A percentile compares a stretch with the other conserved stretches of the same genome.
Evolutionary conservation across 2,888 invertebrate species (phyloP).

Genomic region (Rosalia funebris): DNA sequence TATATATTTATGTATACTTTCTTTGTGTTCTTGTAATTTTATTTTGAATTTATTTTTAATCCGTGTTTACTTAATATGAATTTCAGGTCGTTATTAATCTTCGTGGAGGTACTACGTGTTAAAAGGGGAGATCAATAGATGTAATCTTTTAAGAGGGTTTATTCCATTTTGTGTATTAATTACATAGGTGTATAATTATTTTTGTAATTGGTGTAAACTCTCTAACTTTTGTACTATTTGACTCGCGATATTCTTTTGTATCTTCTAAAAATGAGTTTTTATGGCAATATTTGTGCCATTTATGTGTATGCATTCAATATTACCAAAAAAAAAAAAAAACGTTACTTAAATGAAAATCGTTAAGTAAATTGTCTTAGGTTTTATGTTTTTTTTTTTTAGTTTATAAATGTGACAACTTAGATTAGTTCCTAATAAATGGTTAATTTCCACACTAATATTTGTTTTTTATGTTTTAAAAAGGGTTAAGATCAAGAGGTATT

Average conservation of each 20-base stretch:
- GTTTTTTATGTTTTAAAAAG: slow-evolving; percentile 83
- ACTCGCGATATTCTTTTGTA: slow-evolving; percentile 30
- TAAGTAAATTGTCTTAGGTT: slow-evolving; percentile 7
- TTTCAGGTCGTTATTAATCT: slow-evolving; percentile 60
- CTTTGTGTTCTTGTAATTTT: slow-evolving; percentile 25
- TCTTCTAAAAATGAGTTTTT: not conserved
- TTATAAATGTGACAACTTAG: slow-evolving; percentile 43
- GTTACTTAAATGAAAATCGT: not conserved
- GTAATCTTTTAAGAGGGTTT: slow-evolving; percentile 37
- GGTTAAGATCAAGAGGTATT: slow-evolving; percentile 86
- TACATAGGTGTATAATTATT: slow-evolving; percentile 22
- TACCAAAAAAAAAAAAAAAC: slow-evolving; percentile 15
- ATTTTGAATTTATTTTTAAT: slow-evolving; percentile 49
- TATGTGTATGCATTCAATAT: slow-evolving; percentile 5
- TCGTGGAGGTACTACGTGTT: slow-evolving; percentile 48
- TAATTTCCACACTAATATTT: slow-evolving; percentile 55
- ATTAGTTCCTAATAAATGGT: slow-evolving; percentile 47
- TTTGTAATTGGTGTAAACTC: slow-evolving; percentile 35
- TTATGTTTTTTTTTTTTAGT: slow-evolving; percentile 17
- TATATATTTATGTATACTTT: too few relatives aligned
- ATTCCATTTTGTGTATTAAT: slow-evolving; percentile 28
- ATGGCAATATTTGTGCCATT: slow-evolving; percentile 22
- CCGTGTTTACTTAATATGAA: slow-evolving; percentile 54
- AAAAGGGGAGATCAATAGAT: slow-evolving; percentile 41
- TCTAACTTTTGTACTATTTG: slow-evolving; percentile 35